Base-by-base conservation (phyloP, 2,888 invertebrate species). In the Ichneumoninae sp. region DNA sequence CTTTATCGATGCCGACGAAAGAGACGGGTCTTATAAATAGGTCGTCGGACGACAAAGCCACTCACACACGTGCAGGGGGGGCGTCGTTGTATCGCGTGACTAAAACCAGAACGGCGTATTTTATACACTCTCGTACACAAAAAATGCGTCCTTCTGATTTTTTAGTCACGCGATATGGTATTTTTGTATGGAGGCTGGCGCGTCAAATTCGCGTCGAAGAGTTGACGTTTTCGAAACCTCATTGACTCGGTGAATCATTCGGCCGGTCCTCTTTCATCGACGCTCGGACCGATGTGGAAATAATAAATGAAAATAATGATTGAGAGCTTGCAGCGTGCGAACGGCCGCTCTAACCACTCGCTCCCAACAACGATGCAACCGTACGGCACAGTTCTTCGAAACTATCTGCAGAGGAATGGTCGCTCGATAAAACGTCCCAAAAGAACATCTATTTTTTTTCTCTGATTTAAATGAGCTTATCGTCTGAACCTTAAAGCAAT, bases 181-280 rank as follows among this genome's bases (percentile, higher is more conserved):
- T 36, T 54, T 66, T 65, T 57, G 19, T 82, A 71, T 65, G 57
- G 77, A 47, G 65, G 33, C 71, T 60, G 40, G 70, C 54, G 47
- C 71, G 65, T 77, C 76, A 30, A 77, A 82, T 78, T 78, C 65
- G 33, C 62, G 71, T 16, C 77, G 72, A 66, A 57, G 33, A 69
- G 71, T 70, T 68, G 77, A 77, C 71, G 76, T 72, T 71, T 82
- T 66, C 71, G 71, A 78, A 82, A 57, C 72, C 77, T 77, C 76
- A 71, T 77, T 60, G 62, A 52, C 72, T 66, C 71, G 65, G 82
- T 66, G 77, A 77, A 66, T 72, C 71, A 77, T 44, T 78, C 44
- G 44, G 65, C 50, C 57, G 26, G 19, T 68, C 57, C 71, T 65
- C 57, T 70, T 54, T 82, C 26, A 47, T 71, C 71, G 33, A 71